These are phyloP conservation scores for Aphelinus certus DNA, from an alignment of 1,140 invertebrate species.

Conservation along the genomic window DNA sequence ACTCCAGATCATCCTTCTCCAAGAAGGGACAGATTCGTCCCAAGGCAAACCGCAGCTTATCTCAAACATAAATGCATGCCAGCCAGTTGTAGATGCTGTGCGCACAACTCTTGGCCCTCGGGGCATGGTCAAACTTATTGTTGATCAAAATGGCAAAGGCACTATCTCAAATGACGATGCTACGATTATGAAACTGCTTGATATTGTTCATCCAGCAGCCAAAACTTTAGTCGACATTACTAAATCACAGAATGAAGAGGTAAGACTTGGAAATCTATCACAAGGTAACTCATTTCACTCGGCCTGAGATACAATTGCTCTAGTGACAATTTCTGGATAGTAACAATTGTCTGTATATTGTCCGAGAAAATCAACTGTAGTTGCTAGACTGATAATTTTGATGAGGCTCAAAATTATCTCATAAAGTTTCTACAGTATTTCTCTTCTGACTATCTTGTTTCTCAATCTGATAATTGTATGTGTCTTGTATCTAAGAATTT, in stretches of 20 bases:
- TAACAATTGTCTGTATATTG: slow-evolving; percentile 26
- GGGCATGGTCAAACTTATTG: slow-evolving; percentile 99
- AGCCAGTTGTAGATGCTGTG: slow-evolving; percentile 93
- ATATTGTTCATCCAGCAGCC: slow-evolving; percentile 97
- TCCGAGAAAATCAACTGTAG: slow-evolving; percentile 49
- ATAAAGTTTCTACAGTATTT: slow-evolving; percentile 48
- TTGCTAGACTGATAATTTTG: slow-evolving; percentile 53
- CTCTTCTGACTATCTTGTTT: slow-evolving; percentile 22
- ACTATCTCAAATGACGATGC: slow-evolving; percentile 99
- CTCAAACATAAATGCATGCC: slow-evolving; percentile 99
- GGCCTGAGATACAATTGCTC: neutral
- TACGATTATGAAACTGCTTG: slow-evolving; percentile 96
- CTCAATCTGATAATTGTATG: slow-evolving; percentile 12
- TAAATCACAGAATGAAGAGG: slow-evolving; percentile 99
- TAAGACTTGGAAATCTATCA: slow-evolving; percentile 58
- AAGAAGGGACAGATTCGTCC: slow-evolving; percentile 96
- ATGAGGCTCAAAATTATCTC: slow-evolving; percentile 50
- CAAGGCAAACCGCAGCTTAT: slow-evolving; percentile 97
- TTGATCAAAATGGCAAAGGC: slow-evolving; percentile 86
- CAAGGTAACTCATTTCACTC: neutral
- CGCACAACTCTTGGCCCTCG: slow-evolving; percentile 97
- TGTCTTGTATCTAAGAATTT: neutral
- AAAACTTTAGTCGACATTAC: slow-evolving; percentile 98
- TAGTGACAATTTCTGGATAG: slow-evolving; percentile 15
- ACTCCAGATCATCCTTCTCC: slow-evolving; percentile 96